Evolutionary conservation across 2,797 vertebrate species (phyloP), one percentile per base, ranked within the genome.

Genomic region (Pseudochromis fuscus): DNA sequence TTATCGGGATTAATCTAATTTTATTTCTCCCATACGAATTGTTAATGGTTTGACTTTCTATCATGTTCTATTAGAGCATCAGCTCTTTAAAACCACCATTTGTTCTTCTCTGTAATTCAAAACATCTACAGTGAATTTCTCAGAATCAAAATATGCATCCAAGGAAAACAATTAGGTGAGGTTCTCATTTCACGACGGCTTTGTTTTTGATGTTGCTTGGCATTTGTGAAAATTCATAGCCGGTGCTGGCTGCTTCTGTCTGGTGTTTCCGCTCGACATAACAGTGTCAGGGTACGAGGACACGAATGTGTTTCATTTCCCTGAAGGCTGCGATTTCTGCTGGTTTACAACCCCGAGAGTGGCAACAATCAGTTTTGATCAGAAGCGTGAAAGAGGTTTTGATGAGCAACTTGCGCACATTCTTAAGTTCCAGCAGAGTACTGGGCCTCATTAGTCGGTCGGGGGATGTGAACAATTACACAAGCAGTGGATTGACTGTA

Each of bases 331-430:
- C 8, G 23, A 75, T 68, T 85, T 81, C 64, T 68, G 60, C 45
- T 1, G 24, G 19, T 86, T 86, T 84, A 82, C 65, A 77, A 73
- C 55, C 45, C n/a, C 15, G 25, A 72, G 60, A 79, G 73, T 79
- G 76, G 85, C 72, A 87, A 86, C 70, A 85, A 79, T 79, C 67
- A 79, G 60, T 81, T 84, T 79, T 69, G 78, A 90, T 87, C 79
- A 84, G 75, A 83, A 81, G 79, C 59, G 72, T 84, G 74, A 82
- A 85, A 52, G 75, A 69, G 55, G 74, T 84, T 88, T 74, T 80
- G 79, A 90, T 87, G 82, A 90, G 69, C 65, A 68, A 67, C 85
- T 76, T 76, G 61, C 37, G 19, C 52, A 73, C 45, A 62, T 71
- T 79, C 65, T 67, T 63, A 67, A 73, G 71, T 78, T 75, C 61